A percentile compares a stretch with the other conserved stretches of the same genome.
phyloP scores from a whole-genome alignment of 1,140 invertebrate genomes.

The Saccostrea cuccullata region DNA sequence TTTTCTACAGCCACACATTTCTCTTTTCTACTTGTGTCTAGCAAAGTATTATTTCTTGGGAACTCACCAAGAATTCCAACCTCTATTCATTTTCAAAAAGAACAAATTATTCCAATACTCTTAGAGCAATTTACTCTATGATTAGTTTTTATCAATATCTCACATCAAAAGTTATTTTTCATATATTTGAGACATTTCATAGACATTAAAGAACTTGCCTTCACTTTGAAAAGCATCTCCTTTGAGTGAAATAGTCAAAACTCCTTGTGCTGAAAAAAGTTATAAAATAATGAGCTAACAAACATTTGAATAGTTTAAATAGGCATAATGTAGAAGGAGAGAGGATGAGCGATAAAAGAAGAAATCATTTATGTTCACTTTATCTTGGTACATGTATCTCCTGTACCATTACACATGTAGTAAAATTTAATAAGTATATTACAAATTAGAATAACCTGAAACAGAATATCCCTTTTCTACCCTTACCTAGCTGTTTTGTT shows the following conservation, averaged over 20 bases:
- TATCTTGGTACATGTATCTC: too few species aligned
- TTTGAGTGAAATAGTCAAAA: constrained; percentile 79
- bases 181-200: not conserved
- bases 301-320: too few species aligned
- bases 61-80: not conserved
- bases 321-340: too few species aligned
- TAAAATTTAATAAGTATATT: too few species aligned
- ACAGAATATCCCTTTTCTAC: too few species aligned
- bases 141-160: not conserved
- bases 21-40: not conserved
- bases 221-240: constrained; percentile 59
- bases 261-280: constrained; percentile 77
- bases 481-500: not conserved
- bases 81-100: constrained; percentile 1
- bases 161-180: too few species aligned
- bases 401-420: too few species aligned
- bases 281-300: not conserved
- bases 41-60: not conserved
- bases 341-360: too few species aligned
- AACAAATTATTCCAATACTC: not conserved
- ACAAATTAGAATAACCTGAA: too few species aligned
- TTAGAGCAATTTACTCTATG: not conserved
- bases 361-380: too few species aligned
- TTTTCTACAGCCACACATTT: not conserved
- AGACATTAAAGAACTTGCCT: constrained; percentile 34